Evolutionary conservation across 1,140 invertebrate genomes (phyloP), one percentile per base, ranked within the genome.

Genomic region (Arctopsyche grandis): DNA sequence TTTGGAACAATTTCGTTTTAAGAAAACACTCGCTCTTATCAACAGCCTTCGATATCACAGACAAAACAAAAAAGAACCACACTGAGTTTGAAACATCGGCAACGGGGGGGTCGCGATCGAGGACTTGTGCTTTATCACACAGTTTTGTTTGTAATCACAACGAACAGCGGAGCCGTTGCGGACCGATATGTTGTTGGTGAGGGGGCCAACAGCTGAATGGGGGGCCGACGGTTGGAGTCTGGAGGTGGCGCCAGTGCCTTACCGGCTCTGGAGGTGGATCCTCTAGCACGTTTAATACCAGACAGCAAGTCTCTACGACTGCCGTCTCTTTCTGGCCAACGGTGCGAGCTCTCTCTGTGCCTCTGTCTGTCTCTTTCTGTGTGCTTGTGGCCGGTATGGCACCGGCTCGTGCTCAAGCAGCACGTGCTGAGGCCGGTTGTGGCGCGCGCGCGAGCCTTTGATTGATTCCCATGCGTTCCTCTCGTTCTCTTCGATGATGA

Each of bases 231-330:
- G 48, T 52, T 16, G 48, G 38, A 44, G 56, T 5, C 12, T 1
- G 56, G 74, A 76, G 74, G 74, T 76, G 74, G 74, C 52, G 56
- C 56, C 58, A 56, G 74, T 76, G 74, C 24, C 22, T 24, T 76
- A 76, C 74, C 74, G 56, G 74, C 16, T 19, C 9, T 12, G 56
- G 0, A 14, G 71, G 74, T 56, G 56, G 0, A 26, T 56, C 69
- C 38, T 24, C 46, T 5, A 0, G 73, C 16, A 63, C 52, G 52
- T 56, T 56, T 1, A 24, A 0, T 16, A 9, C 19, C 21, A 29
- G 44, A 43, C 24, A 3, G 1, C 38, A 0, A 0, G 9, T 29
- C 9, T 4, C 0, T 5, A 10, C 24, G 24, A n/a, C 5, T 19
- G 69, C 29, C n/a, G 43, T 48, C 69, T 46, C 66, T 10, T 21